Evolutionary conservation across 2,888 invertebrate species (phyloP).

Genomic region (Bhutanitis thaidina): DNA sequence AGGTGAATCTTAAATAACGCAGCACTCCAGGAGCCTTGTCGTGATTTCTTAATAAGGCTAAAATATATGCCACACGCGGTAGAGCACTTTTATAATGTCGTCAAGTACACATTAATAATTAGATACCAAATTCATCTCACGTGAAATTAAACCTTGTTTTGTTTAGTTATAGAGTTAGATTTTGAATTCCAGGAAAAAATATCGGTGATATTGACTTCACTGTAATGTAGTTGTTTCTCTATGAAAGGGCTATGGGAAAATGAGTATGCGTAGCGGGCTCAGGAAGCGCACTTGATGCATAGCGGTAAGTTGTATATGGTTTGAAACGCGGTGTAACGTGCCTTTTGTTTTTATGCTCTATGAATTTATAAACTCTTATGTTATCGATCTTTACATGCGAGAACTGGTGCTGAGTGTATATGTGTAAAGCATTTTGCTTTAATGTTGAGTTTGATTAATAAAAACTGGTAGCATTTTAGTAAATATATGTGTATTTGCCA

Average conservation of each 20-base stretch:
- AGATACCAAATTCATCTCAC: not conserved
- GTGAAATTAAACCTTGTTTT: constrained; percentile 11
- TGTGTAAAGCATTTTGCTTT: too few species aligned
- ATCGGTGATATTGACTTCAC: constrained; percentile 2
- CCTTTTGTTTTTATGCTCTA: constrained; percentile 38
- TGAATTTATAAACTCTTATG: constrained; percentile 33
- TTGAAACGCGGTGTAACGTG: constrained; percentile 29
- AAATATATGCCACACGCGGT: constrained; percentile 36
- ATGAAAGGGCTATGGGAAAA: constrained; percentile 40
- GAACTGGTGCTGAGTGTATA: too few species aligned
- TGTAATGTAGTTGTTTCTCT: constrained; percentile 24
- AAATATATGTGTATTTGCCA: too few species aligned
- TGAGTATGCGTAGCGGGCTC: constrained; percentile 28
- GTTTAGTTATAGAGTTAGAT: not conserved
- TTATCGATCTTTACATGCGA: not conserved
- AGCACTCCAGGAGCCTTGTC: constrained; percentile 42
- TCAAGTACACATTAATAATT: not conserved
- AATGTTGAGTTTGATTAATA: too few species aligned
- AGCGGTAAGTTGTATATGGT: constrained; percentile 14
- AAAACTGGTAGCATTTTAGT: too few species aligned
- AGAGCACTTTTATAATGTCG: constrained; percentile 35
- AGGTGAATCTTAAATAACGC: constrained; percentile 34
- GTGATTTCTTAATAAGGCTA: constrained; percentile 51
- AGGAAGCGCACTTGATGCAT: constrained; percentile 26
- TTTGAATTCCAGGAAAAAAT: too few species aligned